Evolutionary conservation across 2,113 vertebrate genomes (phyloP).

Genomic region (Zapornia atra): DNA sequence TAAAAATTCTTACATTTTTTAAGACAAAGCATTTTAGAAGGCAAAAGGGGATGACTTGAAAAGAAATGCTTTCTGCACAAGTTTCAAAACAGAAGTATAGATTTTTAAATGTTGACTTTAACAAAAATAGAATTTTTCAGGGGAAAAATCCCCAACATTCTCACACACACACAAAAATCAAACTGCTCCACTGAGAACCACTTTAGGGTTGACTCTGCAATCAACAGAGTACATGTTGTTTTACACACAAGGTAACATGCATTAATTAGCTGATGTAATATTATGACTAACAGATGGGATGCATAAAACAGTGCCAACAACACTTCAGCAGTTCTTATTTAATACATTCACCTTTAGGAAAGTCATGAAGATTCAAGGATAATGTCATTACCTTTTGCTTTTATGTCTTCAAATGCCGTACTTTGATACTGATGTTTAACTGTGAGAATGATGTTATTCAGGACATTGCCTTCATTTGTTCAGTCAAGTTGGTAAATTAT

Average conservation of each 20-base stretch:
- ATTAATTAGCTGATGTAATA: constrained; percentile 49
- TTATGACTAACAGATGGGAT: constrained; percentile 52
- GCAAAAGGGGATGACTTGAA: neutral
- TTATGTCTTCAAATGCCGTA: constrained; percentile 5
- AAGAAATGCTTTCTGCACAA: neutral
- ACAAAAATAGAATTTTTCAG: neutral
- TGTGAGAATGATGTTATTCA: neutral
- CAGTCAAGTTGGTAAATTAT: neutral
- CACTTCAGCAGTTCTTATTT: constrained; percentile 60
- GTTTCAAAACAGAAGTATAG: neutral
- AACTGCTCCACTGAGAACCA: neutral
- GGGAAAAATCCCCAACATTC: neutral
- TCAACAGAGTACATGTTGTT: constrained; percentile 32
- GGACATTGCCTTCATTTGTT: neutral
- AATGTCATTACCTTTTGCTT: constrained; percentile 37
- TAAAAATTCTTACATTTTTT: neutral
- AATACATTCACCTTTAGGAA: constrained; percentile 57
- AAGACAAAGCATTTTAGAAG: neutral
- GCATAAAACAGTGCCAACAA: constrained; percentile 40
- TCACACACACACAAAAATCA: neutral
- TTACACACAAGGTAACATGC: constrained; percentile 43
- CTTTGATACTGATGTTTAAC: neutral
- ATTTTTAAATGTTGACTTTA: neutral
- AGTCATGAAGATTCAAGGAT: constrained; percentile 54
- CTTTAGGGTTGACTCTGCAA: neutral